A percentile compares a stretch with the other conserved stretches of the same genome.
phyloP scores from a whole-genome alignment of 2,113 vertebrate species.

The Dipodomys merriami region DNA sequence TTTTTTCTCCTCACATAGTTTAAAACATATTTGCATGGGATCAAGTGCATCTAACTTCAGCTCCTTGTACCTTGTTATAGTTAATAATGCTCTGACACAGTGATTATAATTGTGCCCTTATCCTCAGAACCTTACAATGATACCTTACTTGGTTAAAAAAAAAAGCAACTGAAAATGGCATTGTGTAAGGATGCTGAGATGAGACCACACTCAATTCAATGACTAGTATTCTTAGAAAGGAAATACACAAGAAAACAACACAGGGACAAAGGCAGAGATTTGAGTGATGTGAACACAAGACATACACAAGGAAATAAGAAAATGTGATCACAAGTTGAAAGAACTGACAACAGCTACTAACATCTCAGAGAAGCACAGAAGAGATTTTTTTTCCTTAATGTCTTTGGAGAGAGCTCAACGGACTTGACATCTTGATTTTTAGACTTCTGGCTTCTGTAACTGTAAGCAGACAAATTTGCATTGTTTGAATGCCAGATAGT shows the following conservation, averaged over 20 bases:
- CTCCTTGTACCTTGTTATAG: background rate
- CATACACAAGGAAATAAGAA: background rate
- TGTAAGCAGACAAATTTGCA: constrained; percentile 4
- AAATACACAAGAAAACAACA: background rate
- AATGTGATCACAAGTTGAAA: background rate
- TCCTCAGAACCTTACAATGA: background rate
- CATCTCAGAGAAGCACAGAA: background rate
- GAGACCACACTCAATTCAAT: background rate
- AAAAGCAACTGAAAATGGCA: background rate
- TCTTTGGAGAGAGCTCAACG: background rate
- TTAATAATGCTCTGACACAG: background rate
- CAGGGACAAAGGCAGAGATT: background rate
- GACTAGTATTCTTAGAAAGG: background rate
- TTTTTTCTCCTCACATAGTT: background rate
- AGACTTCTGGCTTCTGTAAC: background rate
- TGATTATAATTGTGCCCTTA: background rate
- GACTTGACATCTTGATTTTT: background rate
- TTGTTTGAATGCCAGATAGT: background rate
- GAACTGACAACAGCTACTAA: background rate
- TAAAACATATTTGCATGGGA: background rate
- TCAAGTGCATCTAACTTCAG: background rate
- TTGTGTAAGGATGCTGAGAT: background rate
- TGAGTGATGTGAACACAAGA: background rate
- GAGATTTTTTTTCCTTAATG: background rate
- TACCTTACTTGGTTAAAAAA: background rate